These are phyloP conservation scores for Pseudomyrmex concolor DNA, from an alignment of 1,140 invertebrate species.

Conservation along the genomic window DNA sequence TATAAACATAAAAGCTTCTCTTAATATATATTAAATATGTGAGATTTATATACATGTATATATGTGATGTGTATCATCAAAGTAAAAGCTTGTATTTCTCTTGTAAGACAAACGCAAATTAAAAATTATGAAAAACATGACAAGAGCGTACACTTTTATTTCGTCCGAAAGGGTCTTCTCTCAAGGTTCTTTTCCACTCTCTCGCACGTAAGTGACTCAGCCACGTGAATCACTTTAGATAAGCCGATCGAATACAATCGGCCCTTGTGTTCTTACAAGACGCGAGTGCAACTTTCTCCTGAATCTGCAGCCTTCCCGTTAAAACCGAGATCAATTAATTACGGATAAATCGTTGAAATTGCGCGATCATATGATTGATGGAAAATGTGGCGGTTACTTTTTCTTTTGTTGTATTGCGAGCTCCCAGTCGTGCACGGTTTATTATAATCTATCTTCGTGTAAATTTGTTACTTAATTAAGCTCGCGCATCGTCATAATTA, in stretches of 20 bases:
- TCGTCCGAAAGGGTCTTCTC: slow-evolving; percentile 16
- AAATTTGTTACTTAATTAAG: slow-evolving; percentile 33
- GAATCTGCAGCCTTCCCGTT: slow-evolving; percentile 13
- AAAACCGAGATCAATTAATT: slow-evolving; percentile 46
- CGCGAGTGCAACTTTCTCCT: slow-evolving; percentile 39
- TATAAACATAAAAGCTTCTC: no score
- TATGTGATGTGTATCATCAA: no score
- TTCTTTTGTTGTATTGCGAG: no score
- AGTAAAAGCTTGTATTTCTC: no score
- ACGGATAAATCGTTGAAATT: not conserved
- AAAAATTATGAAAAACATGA: not conserved
- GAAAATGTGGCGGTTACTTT: not conserved
- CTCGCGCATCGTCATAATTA: slow-evolving; percentile 18
- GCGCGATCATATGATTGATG: not conserved
- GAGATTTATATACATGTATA: no score
- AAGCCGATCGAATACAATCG: slow-evolving; percentile 55
- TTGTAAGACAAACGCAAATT: not conserved
- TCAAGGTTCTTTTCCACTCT: slow-evolving; percentile 15
- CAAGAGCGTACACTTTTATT: slow-evolving; percentile 10
- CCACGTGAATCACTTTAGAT: slow-evolving; percentile 58
- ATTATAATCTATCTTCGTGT: not conserved
- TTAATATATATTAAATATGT: no score
- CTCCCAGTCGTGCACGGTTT: no score
- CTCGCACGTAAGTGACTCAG: slow-evolving; percentile 51
- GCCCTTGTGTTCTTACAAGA: slow-evolving; percentile 50